Base-by-base conservation (phyloP, 2,797 vertebrate species). In the Thaleichthys pacificus region DNA sequence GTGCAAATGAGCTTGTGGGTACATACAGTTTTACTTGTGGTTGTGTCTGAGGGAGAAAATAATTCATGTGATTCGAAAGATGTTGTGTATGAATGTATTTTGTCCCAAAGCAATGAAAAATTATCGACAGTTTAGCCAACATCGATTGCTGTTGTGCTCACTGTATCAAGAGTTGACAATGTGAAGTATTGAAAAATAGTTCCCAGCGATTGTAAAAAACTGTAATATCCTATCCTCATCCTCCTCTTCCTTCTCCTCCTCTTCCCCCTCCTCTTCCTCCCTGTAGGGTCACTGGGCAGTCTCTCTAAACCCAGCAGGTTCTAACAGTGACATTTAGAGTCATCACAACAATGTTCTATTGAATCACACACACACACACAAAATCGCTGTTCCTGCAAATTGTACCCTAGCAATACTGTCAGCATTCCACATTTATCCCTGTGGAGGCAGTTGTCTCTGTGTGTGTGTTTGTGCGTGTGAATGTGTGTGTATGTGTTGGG, bases 281-380 rank as follows among this genome's bases (percentile, higher is more conserved):
- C 60, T 47, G 42, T 14, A 1, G 42, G 9, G 42, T 47, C 42
- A 12, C 74, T 71, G 72, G 74, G 61, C 76, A 21, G 65, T 35
- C 72, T 77, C 66, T 66, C 72, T 76, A 76, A 71, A 76, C 72
- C 74, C 68, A 72, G 66, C 70, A 22, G 57, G 26, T 61, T 17
- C 51, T 74, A 73, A 68, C 70, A 71, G 72, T 80, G 79, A 81
- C 84, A 80, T 83, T 79, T 76, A 70, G 77, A 83, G 74, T 83
- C 78, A 85, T 80, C 75, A 62, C 71, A 61, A 66, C 71, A 17
- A 49, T 65, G 72, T 78, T 72, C 62, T 62, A 79, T 70, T 78
- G 80, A 70, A 82, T 65, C 80, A 61, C n/a, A 57, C 12, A 30
- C n/a, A 66, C 49, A 65, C 17, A 56, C 24, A 26, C 62, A 75